phyloP scores from a whole-genome alignment of 2,888 invertebrate genomes.

The Pachydiplax longipennis region DNA sequence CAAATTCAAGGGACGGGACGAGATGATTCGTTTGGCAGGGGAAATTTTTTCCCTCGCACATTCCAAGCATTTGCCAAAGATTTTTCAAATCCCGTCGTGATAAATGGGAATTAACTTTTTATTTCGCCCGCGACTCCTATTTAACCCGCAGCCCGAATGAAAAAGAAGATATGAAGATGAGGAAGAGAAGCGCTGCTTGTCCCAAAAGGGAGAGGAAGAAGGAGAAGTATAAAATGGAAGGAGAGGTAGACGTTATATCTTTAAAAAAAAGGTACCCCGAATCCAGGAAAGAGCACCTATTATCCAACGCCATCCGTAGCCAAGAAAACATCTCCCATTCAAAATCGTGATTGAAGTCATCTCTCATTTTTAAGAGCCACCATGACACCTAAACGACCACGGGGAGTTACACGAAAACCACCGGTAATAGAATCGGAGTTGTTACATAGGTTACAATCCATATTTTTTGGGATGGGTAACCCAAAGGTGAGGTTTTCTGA shows the following conservation, averaged over 20 bases:
- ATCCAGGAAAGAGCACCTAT: constrained; percentile 36
- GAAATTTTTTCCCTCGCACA: not conserved
- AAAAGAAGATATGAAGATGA: not conserved
- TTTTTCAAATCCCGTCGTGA: constrained; percentile 24
- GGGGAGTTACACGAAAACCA: constrained; percentile 19
- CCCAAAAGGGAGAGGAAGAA: not conserved
- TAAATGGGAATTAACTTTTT: constrained; percentile 11
- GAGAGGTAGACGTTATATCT: constrained; percentile 17
- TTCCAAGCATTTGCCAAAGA: constrained; percentile 37
- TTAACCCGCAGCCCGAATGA: not conserved
- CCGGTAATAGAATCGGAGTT: constrained; percentile 41
- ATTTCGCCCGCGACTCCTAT: constrained; percentile 35
- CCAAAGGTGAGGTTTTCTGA: constrained; percentile 11
- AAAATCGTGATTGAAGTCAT: constrained; percentile 40
- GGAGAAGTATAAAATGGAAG: not conserved
- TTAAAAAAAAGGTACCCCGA: constrained; percentile 23
- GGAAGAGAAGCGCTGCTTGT: not conserved
- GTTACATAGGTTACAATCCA: constrained; percentile 28
- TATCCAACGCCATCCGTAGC: constrained; percentile 25
- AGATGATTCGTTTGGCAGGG: constrained; percentile 19
- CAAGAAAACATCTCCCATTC: constrained; percentile 42
- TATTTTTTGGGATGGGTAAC: constrained; percentile 13
- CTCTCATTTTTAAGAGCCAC: constrained; percentile 39
- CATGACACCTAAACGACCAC: constrained; percentile 12
- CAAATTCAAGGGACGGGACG: constrained; percentile 20